Evolutionary conservation across 2,888 invertebrate species (phyloP), one percentile per base, ranked within the genome.

Genomic region (Amblyjoppa proteus): DNA sequence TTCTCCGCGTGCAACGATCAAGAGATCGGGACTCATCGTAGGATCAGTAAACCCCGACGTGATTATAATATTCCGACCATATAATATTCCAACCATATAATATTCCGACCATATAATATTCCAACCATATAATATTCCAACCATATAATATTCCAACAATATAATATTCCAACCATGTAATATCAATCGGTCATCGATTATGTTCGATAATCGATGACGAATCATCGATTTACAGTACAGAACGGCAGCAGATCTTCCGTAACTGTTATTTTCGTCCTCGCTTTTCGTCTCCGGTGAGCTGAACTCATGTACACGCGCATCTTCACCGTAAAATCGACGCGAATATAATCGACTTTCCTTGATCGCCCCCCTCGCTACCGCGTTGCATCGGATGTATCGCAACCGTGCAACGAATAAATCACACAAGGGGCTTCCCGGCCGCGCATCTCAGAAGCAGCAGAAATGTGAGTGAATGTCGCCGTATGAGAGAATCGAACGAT

Each of bases 401-500:
- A 16, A 31, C 2, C 31, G 16, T 9, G 28, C 3, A 61, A 61
- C 28, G 28, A 31, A 61, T 20, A 34, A 16, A 61, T 49, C 58
- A 28, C 58, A 28, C 61, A 5, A 1, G 28, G 16, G 13, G 31
- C 31, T 16, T 56, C 20, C 20, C 53, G 41, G 58, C 5, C 6
- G 16, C 16, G 53, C 66, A 5, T 53, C 16, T 16, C 25, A 0
- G 20, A 20, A 6, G 20, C 51, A 68, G 51, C 53, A 51, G 0
- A 45, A 64, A 64, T 38, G 70, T 20, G 74, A 69, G 81, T 74
- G 73, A 64, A 74, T 70, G 77, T 73, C 34, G 74, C 13, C 66
- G 20, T 88, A 90, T 90, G 89, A 88, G 84, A 87, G 88, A 89
- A 91, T 91, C 88, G 85, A 87, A 76, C 86, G 90, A 91, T 90